Evolutionary conservation across 2,113 vertebrate genomes (phyloP), one percentile per base, ranked within the genome.

Genomic region (Astatotilapia flaviijosephi): DNA sequence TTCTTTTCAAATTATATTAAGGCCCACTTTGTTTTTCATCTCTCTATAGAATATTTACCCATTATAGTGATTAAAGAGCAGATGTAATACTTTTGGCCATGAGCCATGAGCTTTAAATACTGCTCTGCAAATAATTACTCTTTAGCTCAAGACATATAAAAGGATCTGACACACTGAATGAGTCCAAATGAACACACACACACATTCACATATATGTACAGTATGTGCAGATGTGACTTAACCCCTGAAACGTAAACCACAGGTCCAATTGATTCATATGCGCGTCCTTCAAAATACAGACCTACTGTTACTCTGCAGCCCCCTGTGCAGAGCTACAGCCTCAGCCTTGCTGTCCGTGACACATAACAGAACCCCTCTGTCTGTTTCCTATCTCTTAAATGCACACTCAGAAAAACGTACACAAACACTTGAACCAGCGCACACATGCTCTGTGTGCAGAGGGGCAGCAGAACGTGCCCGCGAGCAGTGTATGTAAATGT

Each of bases 311-410:
- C 28, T 53, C 60, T 37, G 33, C 55, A n/a, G 9, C 26, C 51
- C 17, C 45, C 28, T 80, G 84, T 83, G 17, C 54, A 42, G 23
- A 83, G 49, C 65, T 51, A 12, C 21, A 35, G 17, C 77, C 55
- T 62, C 10, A 35, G 84, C 49, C 42, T 80, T 31, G 4, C 83
- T 65, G 73, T 55, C 35, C 4, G 4, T 85, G 90, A 94, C 79
- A 92, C 45, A 49, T 12, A 88, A 49, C 87, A 91, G 88, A 91
- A 15, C 28, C 21, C 15, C 17, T 7, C 26, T 26, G 49, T 89
- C 85, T 88, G 75, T 81, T 85, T 85, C 83, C 62, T 82, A 82
- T 91, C 86, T 86, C 68, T 31, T 49, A 26, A 62, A 83, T 5
- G 15, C 81, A 83, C 70, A 87, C 77, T 86, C 35, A 37, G 26